phyloP scores from a whole-genome alignment of 1,140 invertebrate genomes.

The Chrysopa pallens region DNA sequence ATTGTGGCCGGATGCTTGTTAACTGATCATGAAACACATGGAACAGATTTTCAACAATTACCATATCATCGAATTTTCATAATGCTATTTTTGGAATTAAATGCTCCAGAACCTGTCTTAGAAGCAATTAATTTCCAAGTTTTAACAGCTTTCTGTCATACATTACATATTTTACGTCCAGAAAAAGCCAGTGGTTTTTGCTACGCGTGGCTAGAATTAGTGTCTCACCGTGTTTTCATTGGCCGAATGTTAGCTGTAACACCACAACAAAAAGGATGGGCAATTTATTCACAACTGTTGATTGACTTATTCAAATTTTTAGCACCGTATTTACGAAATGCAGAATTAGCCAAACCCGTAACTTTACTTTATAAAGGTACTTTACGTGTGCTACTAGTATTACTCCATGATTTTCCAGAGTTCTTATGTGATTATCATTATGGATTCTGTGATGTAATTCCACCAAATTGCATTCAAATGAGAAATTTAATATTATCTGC shows the following conservation, averaged over 20 bases:
- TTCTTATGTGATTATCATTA: constrained; percentile 99
- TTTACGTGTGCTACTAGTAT: constrained; percentile 81
- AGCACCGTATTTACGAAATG: constrained; percentile 90
- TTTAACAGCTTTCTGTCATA: constrained; percentile 79
- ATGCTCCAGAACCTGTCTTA: constrained; percentile 77
- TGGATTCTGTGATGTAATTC: constrained; percentile 98
- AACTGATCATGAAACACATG: constrained; percentile 79
- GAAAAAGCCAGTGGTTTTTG: constrained; percentile 91
- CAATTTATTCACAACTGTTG: constrained; percentile 77
- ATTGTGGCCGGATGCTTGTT: constrained; percentile 89
- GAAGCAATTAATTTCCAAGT: constrained; percentile 86
- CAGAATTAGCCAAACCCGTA: constrained; percentile 84
- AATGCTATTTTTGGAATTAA: constrained; percentile 93
- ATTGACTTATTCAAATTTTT: constrained; percentile 94
- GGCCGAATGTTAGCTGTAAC: constrained; percentile 82
- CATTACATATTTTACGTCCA: constrained; percentile 79
- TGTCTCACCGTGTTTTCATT: constrained; percentile 92
- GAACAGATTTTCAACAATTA: constrained; percentile 86
- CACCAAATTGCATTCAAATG: constrained; percentile 98
- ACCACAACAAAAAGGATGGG: constrained; percentile 70
- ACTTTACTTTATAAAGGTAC: constrained; percentile 92
- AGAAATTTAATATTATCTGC: constrained; percentile 94
- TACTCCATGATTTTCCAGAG: constrained; percentile 97
- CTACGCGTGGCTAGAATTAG: constrained; percentile 94
- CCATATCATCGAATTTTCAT: constrained; percentile 96